These are phyloP conservation scores for Phyllopteryx taeniolatus DNA, from an alignment of 2,113 vertebrate species.

Conservation along the genomic window DNA sequence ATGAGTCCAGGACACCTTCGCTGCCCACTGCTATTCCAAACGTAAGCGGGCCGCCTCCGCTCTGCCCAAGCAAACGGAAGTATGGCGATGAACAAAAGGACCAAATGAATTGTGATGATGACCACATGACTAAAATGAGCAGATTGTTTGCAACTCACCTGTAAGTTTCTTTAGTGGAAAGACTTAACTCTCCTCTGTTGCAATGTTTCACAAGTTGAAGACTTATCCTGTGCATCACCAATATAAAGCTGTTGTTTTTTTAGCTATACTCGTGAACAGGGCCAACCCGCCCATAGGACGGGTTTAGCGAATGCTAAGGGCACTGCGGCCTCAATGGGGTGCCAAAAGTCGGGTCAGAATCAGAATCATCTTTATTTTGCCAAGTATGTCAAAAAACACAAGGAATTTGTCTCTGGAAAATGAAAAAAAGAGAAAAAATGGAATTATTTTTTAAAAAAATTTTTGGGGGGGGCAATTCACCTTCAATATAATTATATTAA, in stretches of 20 bases:
- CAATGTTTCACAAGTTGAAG: neutral
- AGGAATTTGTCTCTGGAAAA: too few relatives aligned
- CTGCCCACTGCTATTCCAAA: conserved; percentile 79
- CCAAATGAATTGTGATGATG: conserved; percentile 83
- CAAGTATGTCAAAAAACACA: too few relatives aligned
- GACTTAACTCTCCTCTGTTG: neutral
- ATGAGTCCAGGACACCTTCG: conserved; percentile 85
- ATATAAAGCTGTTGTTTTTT: neutral
- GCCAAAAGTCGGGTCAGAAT: too few relatives aligned
- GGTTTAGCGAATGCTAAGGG: too few relatives aligned
- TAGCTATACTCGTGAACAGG: neutral
- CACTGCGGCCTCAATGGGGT: too few relatives aligned
- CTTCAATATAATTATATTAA: too few relatives aligned
- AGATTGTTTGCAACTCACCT: conserved; percentile 86
- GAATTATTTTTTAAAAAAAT: too few relatives aligned
- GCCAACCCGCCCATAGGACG: too few relatives aligned
- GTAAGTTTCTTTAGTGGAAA: conserved; percentile 73
- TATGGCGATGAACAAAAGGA: conserved; percentile 86
- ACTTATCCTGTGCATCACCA: neutral
- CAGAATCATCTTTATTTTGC: too few relatives aligned
- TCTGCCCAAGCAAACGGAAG: conserved; percentile 91
- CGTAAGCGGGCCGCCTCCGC: conserved; percentile 84
- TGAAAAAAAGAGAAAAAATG: too few relatives aligned
- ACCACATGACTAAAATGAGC: conserved; percentile 91
- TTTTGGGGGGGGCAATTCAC: too few relatives aligned